Percentiles rank a stretch among this genome's conserved stretches.
phyloP scores from a whole-genome alignment of 2,113 vertebrate genomes.

The Picathartes gymnocephalus region DNA sequence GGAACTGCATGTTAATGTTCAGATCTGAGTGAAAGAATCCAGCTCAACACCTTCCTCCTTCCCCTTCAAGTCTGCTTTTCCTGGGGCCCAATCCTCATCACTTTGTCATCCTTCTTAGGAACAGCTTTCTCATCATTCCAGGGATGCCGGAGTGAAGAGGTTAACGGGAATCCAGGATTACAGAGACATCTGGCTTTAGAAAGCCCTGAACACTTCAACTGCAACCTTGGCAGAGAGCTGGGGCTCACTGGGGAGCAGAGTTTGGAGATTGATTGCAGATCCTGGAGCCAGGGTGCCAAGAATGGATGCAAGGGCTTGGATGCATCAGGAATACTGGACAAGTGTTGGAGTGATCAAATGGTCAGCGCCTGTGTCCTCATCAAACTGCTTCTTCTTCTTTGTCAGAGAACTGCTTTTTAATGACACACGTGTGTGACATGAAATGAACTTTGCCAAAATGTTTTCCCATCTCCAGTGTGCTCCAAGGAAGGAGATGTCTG shows the following conservation, averaged over 20 bases:
- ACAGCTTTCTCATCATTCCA: not conserved
- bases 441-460: not conserved
- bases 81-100: not conserved
- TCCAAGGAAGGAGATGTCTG: not conserved
- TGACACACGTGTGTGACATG: accelerated
- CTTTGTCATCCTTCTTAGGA: not conserved
- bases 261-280: not conserved
- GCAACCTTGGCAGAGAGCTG: not conserved
- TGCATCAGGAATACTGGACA: not conserved
- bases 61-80: not conserved
- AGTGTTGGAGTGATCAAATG: accelerated
- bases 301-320: not conserved
- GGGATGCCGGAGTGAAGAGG: accelerated
- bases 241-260: not conserved
- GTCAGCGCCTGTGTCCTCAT: not conserved
- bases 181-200: slow-evolving; percentile 4
- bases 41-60: not conserved
- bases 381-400: not conserved
- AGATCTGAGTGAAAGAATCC: not conserved
- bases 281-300: not conserved
- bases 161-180: not conserved
- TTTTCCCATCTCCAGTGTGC: not conserved
- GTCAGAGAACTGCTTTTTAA: not conserved
- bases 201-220: not conserved
- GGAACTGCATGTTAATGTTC: accelerated